Conservation (phyloP, 2,113 vertebrate species). For the Spheniscus mendiculus region DNA sequence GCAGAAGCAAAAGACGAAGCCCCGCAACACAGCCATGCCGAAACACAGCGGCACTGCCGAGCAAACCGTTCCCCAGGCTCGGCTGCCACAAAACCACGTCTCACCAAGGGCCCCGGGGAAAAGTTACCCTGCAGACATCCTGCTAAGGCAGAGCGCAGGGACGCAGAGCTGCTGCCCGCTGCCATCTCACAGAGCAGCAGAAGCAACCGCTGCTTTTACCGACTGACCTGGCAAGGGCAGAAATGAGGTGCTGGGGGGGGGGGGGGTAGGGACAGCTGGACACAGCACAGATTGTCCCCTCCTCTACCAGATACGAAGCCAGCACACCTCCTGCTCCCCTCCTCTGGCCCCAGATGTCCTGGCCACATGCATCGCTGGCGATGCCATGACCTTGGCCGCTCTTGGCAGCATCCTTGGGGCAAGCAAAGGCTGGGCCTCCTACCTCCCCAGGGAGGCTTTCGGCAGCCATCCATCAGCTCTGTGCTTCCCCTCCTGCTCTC, state of each 20-base stretch:
- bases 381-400: background rate
- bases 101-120: background rate
- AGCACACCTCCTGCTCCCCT: background rate
- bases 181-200: accelerated
- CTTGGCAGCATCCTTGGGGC: background rate
- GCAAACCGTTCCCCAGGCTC: background rate
- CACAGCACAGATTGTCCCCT: background rate
- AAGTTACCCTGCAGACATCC: accelerated
- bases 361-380: accelerated
- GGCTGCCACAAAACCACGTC: background rate
- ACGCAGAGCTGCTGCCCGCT: background rate
- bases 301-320: background rate
- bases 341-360: background rate
- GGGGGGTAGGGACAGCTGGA: background rate
- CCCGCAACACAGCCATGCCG: accelerated
- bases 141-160: background rate
- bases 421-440: background rate
- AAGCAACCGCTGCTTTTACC: background rate
- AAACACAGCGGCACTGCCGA: background rate
- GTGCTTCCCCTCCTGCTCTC: background rate
- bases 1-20: background rate
- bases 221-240: background rate
- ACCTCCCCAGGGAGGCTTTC: background rate
- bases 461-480: background rate
- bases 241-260: background rate